A percentile compares a stretch with the other conserved stretches of the same genome.
phyloP scores from a whole-genome alignment of 2,113 vertebrate species.

The Trogon surrucura region DNA sequence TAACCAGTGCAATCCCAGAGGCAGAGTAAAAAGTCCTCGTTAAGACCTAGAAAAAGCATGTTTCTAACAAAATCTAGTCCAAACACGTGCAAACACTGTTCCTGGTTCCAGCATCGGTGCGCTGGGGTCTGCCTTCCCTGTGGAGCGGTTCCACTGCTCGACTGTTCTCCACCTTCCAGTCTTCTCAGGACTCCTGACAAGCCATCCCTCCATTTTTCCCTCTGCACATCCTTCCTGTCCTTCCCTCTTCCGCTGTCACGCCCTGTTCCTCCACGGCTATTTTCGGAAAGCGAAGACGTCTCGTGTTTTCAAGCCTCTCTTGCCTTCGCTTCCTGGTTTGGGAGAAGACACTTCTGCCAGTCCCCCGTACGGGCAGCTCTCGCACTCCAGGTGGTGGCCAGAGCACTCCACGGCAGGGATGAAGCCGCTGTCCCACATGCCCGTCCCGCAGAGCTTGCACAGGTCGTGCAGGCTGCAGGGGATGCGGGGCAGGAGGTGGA shows the following conservation, averaged over 20 bases:
- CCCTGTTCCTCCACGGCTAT: conserved; percentile 67
- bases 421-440: conserved; percentile 98
- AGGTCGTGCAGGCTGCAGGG: conserved; percentile 95
- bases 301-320: conserved; percentile 79
- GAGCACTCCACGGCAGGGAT: conserved; percentile 95
- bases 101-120: neutral
- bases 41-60: conserved; percentile 34
- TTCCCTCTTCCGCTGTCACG: neutral
- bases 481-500: conserved; percentile 91
- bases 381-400: conserved; percentile 85
- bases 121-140: neutral
- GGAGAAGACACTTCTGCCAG: conserved; percentile 77
- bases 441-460: conserved; percentile 91
- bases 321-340: conserved; percentile 71
- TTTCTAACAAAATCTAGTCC: conserved; percentile 29
- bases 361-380: conserved; percentile 93
- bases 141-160: neutral
- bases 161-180: neutral
- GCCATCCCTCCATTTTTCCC: neutral
- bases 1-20: conserved; percentile 18
- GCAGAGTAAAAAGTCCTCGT: conserved; percentile 35
- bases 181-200: neutral
- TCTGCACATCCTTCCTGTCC: conserved; percentile 34
- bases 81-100: neutral
- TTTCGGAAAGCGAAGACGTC: conserved; percentile 91